These are phyloP conservation scores for Schrankia costaestrigalis DNA, from an alignment of 2,888 invertebrate species.

Conservation along the genomic window DNA sequence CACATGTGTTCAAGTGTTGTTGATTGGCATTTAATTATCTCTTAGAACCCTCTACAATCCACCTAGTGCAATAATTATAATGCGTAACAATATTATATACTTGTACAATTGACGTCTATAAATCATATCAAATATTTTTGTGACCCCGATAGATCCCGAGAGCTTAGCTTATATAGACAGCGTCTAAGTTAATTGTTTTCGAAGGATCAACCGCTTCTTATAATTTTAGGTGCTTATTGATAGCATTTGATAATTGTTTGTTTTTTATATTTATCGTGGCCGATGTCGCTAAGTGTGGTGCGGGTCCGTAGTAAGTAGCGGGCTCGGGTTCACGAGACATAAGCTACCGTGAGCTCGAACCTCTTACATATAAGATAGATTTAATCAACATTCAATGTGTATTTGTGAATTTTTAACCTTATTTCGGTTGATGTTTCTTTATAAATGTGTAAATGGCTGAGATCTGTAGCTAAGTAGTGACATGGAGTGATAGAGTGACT, in stretches of 20 bases:
- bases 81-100: constrained; percentile 15
- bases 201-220: constrained; percentile 43
- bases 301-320: constrained; percentile 45
- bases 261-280: constrained; percentile 53
- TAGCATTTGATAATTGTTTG: constrained; percentile 54
- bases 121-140: constrained; percentile 33
- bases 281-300: constrained; percentile 70
- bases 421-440: constrained; percentile 78
- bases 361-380: constrained; percentile 61
- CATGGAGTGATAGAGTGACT: constrained; percentile 76
- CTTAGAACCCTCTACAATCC: constrained; percentile 13
- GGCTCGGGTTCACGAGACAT: too few species aligned
- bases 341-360: constrained; percentile 52
- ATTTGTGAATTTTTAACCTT: constrained; percentile 77
- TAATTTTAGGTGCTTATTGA: constrained; percentile 56
- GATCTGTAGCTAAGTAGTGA: constrained; percentile 73
- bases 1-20: constrained; percentile 34
- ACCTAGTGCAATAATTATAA: constrained; percentile 25
- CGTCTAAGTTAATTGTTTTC: constrained; percentile 31
- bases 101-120: constrained; percentile 22
- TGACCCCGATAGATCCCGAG: constrained; percentile 30
- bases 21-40: constrained; percentile 11
- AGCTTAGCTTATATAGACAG: constrained; percentile 34
- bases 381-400: constrained; percentile 79
- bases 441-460: constrained; percentile 76